A percentile compares a stretch with the other conserved stretches of the same genome.
Conservation (phyloP, 2,113 vertebrate species). For the Cavia aperea region DNA sequence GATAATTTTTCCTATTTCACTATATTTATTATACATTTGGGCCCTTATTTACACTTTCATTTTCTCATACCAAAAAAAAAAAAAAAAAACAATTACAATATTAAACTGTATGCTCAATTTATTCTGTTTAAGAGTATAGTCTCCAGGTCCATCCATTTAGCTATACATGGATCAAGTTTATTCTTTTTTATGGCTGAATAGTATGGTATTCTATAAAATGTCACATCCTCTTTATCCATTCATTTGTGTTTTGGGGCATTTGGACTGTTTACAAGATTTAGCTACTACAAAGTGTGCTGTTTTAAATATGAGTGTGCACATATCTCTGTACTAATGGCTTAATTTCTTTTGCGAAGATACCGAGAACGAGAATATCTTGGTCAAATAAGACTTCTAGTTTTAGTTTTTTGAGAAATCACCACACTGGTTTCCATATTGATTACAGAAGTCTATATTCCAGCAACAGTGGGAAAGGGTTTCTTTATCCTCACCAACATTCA, state of each 20-base stretch:
- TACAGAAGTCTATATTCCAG: not conserved
- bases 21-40: too few relatives aligned
- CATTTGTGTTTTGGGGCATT: not conserved
- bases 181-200: not conserved
- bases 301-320: not conserved
- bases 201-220: not conserved
- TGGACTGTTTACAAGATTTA: not conserved
- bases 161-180: not conserved
- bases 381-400: not conserved
- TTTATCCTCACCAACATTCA: not conserved
- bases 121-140: not conserved
- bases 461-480: not conserved
- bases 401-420: not conserved
- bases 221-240: not conserved
- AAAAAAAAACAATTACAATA: not conserved
- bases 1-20: too few relatives aligned
- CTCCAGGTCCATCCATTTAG: not conserved
- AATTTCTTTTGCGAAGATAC: not conserved
- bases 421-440: not conserved
- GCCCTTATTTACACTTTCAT: too few relatives aligned
- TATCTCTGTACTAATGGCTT: not conserved
- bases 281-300: not conserved
- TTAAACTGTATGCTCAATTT: not conserved
- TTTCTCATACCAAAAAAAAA: not conserved
- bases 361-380: not conserved